Percentiles rank a stretch among this genome's conserved stretches.
phyloP scores from a whole-genome alignment of 1,140 invertebrate genomes.

The Centruroides vittatus region DNA sequence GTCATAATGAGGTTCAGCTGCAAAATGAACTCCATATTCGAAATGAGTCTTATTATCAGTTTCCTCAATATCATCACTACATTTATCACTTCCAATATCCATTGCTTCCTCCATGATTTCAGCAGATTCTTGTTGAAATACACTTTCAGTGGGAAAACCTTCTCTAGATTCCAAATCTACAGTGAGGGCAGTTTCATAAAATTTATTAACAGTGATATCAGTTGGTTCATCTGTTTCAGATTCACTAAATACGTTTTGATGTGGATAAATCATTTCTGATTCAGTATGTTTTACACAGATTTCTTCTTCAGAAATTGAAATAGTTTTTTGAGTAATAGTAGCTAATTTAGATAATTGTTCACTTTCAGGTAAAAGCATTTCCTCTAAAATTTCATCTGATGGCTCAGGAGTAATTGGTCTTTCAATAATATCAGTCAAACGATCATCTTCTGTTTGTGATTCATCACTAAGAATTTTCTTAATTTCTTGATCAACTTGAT shows the following conservation, averaged over 20 bases:
- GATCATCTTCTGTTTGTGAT: conserved; percentile 25
- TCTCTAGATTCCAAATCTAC: too few species aligned
- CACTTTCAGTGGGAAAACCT: background rate
- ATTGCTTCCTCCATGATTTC: conserved; percentile 36
- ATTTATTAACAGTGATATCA: too few species aligned
- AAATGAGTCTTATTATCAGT: background rate
- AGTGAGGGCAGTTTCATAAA: too few species aligned
- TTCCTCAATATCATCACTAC: conserved; percentile 10
- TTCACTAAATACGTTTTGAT: too few species aligned
- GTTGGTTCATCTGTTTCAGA: too few species aligned
- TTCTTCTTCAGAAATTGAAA: too few species aligned
- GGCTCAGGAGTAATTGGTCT: conserved; percentile 37
- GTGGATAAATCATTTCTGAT: too few species aligned
- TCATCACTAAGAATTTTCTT: conserved; percentile 25
- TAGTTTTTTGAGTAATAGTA: too few species aligned
- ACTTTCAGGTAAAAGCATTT: too few species aligned
- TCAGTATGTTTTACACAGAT: too few species aligned
- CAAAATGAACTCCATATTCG: background rate
- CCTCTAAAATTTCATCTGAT: background rate
- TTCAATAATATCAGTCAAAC: conserved; percentile 27
- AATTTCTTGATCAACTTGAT: conserved; percentile 31
- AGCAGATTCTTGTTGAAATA: conserved; percentile 4
- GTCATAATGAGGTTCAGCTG: conserved; percentile 26
- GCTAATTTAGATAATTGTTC: too few species aligned
- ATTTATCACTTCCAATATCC: conserved; percentile 53